Percentiles rank a stretch among this genome's conserved stretches.
phyloP scores from a whole-genome alignment of 2,797 vertebrate species.

The Potorous gilbertii region DNA sequence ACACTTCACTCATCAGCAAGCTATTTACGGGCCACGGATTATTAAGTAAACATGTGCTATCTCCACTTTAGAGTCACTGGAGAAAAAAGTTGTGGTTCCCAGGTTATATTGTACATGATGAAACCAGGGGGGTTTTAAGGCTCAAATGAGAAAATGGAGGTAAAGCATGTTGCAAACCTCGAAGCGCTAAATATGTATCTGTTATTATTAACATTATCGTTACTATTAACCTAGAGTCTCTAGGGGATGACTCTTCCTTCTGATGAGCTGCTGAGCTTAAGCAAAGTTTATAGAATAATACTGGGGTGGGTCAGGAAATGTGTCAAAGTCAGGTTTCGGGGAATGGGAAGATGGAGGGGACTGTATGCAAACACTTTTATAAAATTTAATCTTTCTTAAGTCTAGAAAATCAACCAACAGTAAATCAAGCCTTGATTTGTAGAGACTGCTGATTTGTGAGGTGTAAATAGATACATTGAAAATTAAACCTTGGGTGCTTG shows the following conservation, averaged over 20 bases:
- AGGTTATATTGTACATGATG: background rate
- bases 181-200: background rate
- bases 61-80: background rate
- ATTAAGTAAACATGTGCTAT: background rate
- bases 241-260: background rate
- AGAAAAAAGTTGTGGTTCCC: background rate
- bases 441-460: background rate
- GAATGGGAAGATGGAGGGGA: background rate
- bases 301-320: background rate
- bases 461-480: background rate
- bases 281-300: background rate
- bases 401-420: background rate
- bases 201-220: background rate
- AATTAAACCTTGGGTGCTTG: background rate
- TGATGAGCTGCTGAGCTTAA: background rate
- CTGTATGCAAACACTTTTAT: background rate
- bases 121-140: background rate
- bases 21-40: background rate
- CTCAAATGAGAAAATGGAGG: background rate
- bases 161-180: background rate
- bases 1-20: background rate
- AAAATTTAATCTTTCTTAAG: background rate
- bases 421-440: background rate
- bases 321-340: background rate
- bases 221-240: background rate